Conservation (phyloP, 2,113 vertebrate species). For the Thryonomys swinderianus region DNA sequence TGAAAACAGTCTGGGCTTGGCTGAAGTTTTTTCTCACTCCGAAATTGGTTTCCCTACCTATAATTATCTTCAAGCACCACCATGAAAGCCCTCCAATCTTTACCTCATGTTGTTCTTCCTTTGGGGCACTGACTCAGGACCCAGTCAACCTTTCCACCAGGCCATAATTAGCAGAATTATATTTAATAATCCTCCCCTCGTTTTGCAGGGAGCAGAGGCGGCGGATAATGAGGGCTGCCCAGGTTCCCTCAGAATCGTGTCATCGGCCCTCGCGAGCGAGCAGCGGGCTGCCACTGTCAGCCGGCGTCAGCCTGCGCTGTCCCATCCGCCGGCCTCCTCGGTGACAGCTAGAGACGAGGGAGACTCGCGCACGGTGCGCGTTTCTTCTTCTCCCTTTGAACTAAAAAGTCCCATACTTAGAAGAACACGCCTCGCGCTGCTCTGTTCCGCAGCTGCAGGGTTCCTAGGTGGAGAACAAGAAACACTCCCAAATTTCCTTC, state of each 20-base stretch:
- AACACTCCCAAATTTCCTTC: constrained; percentile 52
- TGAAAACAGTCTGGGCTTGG: constrained; percentile 64
- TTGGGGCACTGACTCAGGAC: constrained; percentile 56
- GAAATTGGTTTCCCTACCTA: constrained; percentile 68
- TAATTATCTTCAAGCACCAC: constrained; percentile 71
- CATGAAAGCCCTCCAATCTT: constrained; percentile 54
- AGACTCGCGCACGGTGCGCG: neutral
- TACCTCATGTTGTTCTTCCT: constrained; percentile 63
- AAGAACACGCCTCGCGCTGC: neutral
- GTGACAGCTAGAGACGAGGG: constrained; percentile 47
- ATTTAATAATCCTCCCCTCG: constrained; percentile 39
- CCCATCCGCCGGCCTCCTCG: neutral
- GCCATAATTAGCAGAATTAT: constrained; percentile 69
- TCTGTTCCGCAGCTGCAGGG: neutral
- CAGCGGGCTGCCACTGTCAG: neutral
- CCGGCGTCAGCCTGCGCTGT: neutral
- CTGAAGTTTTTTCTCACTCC: constrained; percentile 54
- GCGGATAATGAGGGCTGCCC: constrained; percentile 29
- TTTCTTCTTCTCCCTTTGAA: neutral
- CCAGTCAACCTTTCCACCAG: neutral
- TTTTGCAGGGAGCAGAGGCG: constrained; percentile 29
- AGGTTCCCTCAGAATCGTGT: neutral
- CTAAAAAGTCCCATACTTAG: neutral
- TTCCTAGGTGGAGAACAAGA: constrained; percentile 22
- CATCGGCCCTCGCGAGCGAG: neutral